phyloP scores from a whole-genome alignment of 2,888 invertebrate species.

The Thyatira batis region DNA sequence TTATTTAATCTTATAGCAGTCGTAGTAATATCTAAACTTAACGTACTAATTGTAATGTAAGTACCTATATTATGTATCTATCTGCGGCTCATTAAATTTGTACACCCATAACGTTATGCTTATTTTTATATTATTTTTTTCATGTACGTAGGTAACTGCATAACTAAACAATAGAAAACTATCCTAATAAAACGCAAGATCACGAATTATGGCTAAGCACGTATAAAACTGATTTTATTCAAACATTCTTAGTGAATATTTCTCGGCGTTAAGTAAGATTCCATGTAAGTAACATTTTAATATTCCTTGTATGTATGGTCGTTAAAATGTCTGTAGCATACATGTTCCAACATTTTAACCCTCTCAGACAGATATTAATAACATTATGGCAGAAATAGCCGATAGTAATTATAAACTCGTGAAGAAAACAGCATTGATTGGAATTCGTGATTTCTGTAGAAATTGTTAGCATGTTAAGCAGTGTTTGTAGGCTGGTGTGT shows the following conservation, averaged over 20 bases:
- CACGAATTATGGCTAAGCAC: neutral
- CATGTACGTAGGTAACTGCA: no score
- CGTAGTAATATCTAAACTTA: no score
- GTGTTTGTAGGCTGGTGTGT: slow-evolving; percentile 15
- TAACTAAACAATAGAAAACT: neutral
- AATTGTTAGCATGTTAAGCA: neutral
- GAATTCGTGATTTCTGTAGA: slow-evolving; percentile 57
- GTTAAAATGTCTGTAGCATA: neutral
- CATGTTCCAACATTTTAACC: neutral
- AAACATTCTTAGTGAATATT: neutral
- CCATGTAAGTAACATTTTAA: neutral
- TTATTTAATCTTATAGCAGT: neutral
- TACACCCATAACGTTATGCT: no score
- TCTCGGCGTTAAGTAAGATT: neutral
- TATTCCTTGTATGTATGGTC: neutral
- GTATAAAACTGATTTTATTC: neutral
- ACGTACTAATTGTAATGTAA: no score
- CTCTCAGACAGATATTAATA: neutral
- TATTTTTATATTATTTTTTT: no score
- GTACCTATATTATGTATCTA: no score
- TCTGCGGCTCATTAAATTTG: no score
- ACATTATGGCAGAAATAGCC: slow-evolving; percentile 11
- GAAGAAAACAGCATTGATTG: slow-evolving; percentile 42
- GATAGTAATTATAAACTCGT: neutral
- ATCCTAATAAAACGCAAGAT: neutral